phyloP scores from a whole-genome alignment of 1,140 invertebrate species.

The Lordiphosa stackelbergi region DNA sequence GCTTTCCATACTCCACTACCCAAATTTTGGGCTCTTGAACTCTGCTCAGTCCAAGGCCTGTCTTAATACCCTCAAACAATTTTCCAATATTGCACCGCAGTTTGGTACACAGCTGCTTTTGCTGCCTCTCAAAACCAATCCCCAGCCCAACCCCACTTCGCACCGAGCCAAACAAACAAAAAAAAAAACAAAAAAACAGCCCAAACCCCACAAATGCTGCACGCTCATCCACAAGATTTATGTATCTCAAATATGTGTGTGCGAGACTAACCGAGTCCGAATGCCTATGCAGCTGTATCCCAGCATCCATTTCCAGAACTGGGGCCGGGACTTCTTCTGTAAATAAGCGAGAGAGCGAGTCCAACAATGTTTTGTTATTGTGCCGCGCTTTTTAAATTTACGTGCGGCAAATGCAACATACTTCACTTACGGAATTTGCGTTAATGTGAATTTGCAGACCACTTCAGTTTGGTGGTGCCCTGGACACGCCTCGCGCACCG shows the following conservation, averaged over 20 bases:
- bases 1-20: no score
- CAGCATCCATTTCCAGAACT: slow-evolving; percentile 32
- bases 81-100: slow-evolving; percentile 10
- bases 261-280: slow-evolving; percentile 34
- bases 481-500: not conserved
- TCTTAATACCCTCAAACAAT: not conserved
- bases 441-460: slow-evolving; percentile 74
- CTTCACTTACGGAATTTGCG: slow-evolving; percentile 75
- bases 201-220: slow-evolving; percentile 42
- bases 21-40: not conserved
- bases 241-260: slow-evolving; percentile 63
- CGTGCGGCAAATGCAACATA: slow-evolving; percentile 74
- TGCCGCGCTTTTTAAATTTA: slow-evolving; percentile 73
- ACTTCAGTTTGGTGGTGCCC: slow-evolving; percentile 46
- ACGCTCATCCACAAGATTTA: slow-evolving; percentile 73
- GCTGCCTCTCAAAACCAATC: not conserved
- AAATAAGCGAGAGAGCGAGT: slow-evolving; percentile 36
- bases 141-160: slow-evolving; percentile 25
- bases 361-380: slow-evolving; percentile 67
- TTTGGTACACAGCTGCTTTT: slow-evolving; percentile 23
- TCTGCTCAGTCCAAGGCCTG: slow-evolving; percentile 1
- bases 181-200: slow-evolving; percentile 29
- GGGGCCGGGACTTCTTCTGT: slow-evolving; percentile 32
- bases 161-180: slow-evolving; percentile 13
- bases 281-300: slow-evolving; percentile 58